Evolutionary conservation across 2,113 vertebrate species (phyloP), one percentile per base, ranked within the genome.

Genomic region (Bombycilla garrulus): DNA sequence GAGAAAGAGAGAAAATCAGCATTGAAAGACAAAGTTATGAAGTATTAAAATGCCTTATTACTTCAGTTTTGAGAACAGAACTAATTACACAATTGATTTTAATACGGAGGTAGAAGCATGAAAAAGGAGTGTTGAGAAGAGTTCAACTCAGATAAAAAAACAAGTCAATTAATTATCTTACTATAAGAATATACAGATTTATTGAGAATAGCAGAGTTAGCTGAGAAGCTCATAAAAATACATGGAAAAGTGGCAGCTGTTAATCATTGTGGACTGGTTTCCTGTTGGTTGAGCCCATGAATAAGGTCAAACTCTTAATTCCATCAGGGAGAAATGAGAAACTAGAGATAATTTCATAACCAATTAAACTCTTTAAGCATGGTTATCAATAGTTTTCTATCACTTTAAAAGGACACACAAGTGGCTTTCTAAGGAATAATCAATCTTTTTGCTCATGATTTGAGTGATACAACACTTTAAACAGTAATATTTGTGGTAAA

Each of bases 71-170:
- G 56, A 69, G 84, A 92, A 57, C 16, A 42, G 16, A 73, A 67
- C 9, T 74, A 79, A 69, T 62, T 73, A 19, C 40, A 57, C 5
- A 35, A 67, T 31, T 76, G 3, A 62, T 86, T 81, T 88, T 70
- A 50, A 66, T 0, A 1, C 0, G 7, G 40, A 73, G 23, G 42
- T 38, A 48, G 13, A 4, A 53, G 4, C 16, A 25, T 11, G 81
- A 33, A 16, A 35, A 38, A 72, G 6, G 10, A 76, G 23, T 53
- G 16, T 19, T 87, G 29, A 76, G 14, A 5, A 54, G 83, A 60
- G 36, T 51, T 36, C 24, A 54, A 35, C 8, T 54, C 45, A 76
- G 23, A 16, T 74, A 18, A 42, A 74, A 90, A 82, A 50, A 4
- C 4, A 62, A 58, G 13, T 33, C 10, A 62, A 54, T 67, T 38